Evolutionary conservation across 2,888 invertebrate species (phyloP).

Genomic region (Periphyllus acericola): DNA sequence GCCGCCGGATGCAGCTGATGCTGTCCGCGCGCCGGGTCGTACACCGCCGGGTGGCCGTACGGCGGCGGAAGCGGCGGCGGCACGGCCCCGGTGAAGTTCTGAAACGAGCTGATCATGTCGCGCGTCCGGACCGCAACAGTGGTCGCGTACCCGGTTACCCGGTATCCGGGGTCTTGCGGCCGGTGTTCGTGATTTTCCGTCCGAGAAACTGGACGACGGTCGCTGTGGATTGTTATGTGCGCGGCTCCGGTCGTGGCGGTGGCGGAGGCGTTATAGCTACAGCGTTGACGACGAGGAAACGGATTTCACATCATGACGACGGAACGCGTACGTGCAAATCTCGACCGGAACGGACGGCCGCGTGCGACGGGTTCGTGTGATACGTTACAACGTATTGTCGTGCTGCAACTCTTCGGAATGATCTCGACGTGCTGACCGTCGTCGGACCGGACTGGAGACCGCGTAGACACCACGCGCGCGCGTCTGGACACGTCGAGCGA

Average conservation of each 20-base stretch:
- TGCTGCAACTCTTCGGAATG: no score
- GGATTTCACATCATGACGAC: neutral
- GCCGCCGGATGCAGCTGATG: conserved; percentile 13
- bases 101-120: conserved; percentile 31
- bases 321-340: neutral
- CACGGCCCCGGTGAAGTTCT: conserved; percentile 25
- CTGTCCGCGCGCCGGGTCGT: neutral
- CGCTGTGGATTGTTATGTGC: no score
- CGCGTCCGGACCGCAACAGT: neutral
- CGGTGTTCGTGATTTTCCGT: no score
- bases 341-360: neutral
- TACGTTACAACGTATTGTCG: no score
- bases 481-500: neutral
- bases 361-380: neutral
- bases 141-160: no score
- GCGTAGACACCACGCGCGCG: neutral
- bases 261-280: no score
- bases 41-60: neutral
- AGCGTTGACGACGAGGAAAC: neutral
- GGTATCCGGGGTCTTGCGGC: no score
- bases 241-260: no score
- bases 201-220: no score
- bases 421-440: no score
- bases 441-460: neutral
- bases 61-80: neutral